phyloP scores from a whole-genome alignment of 2,797 vertebrate species.

The Coregonus suidteri region DNA sequence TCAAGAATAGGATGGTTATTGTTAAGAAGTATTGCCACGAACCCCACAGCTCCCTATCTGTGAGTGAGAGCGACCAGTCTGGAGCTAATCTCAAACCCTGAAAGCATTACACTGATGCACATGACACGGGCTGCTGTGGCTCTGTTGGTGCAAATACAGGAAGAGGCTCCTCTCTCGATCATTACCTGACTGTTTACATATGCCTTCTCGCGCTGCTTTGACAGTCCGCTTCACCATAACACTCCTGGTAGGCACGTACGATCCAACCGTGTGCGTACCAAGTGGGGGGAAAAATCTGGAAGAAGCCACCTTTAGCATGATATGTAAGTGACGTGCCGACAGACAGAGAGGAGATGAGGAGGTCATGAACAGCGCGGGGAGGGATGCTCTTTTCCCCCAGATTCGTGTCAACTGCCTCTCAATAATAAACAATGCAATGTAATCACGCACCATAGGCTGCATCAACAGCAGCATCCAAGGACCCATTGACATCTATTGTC shows the following conservation, averaged over 20 bases:
- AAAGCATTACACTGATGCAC: slow-evolving; percentile 64
- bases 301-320: slow-evolving; percentile 74
- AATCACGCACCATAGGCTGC: slow-evolving; percentile 43
- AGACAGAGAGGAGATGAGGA: slow-evolving; percentile 64
- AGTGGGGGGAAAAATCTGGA: slow-evolving; percentile 43
- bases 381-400: slow-evolving; percentile 64
- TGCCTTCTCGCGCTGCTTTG: slow-evolving; percentile 68
- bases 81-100: slow-evolving; percentile 73
- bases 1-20: slow-evolving; percentile 54
- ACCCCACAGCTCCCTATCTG: slow-evolving; percentile 61
- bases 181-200: slow-evolving; percentile 73
- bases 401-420: slow-evolving; percentile 66
- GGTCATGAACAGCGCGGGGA: slow-evolving; percentile 67
- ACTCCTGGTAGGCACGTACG: slow-evolving; percentile 67
- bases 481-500: slow-evolving; percentile 86
- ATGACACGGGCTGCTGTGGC: slow-evolving; percentile 68
- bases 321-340: slow-evolving; percentile 68
- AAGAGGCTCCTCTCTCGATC: slow-evolving; percentile 54
- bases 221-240: slow-evolving; percentile 61
- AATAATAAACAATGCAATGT: slow-evolving; percentile 71
- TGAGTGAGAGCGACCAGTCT: slow-evolving; percentile 64
- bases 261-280: slow-evolving; percentile 72
- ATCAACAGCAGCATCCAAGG: slow-evolving; percentile 67
- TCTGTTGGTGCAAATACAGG: slow-evolving; percentile 53
- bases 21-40: slow-evolving; percentile 55